phyloP scores from a whole-genome alignment of 2,113 vertebrate genomes.

The Mystacornis crossleyi region DNA sequence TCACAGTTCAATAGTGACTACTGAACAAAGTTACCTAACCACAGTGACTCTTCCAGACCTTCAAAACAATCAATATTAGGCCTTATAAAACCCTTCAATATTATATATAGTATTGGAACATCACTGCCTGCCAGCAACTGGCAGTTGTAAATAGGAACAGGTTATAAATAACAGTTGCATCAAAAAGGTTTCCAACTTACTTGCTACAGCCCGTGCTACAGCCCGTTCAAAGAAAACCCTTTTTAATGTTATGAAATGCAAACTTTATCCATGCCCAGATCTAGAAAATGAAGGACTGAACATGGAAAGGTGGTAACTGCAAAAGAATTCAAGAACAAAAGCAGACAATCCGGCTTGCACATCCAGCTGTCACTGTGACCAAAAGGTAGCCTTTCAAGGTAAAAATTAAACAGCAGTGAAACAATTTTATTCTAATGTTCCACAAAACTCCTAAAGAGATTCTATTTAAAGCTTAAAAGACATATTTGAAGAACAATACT shows the following conservation, averaged over 20 bases:
- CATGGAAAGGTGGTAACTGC: background rate
- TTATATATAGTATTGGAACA: background rate
- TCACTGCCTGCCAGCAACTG: background rate
- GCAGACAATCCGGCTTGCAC: background rate
- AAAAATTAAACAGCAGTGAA: background rate
- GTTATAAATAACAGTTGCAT: background rate
- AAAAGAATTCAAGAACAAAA: background rate
- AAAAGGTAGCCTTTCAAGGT: background rate
- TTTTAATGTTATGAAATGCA: background rate
- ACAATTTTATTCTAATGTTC: background rate
- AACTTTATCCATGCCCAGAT: background rate
- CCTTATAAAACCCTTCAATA: background rate
- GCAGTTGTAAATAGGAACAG: background rate
- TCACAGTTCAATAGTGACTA: background rate
- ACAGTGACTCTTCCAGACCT: background rate
- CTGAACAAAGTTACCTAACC: background rate
- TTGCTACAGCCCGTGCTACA: background rate
- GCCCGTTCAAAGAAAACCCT: background rate
- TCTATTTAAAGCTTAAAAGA: background rate
- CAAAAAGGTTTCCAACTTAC: background rate
- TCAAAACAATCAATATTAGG: background rate
- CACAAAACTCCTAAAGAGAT: background rate
- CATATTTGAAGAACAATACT: background rate
- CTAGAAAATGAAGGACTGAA: background rate
- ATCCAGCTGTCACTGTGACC: background rate